Conservation (phyloP, 2,797 vertebrate species). For the Rhinatrema bivittatum region DNA sequence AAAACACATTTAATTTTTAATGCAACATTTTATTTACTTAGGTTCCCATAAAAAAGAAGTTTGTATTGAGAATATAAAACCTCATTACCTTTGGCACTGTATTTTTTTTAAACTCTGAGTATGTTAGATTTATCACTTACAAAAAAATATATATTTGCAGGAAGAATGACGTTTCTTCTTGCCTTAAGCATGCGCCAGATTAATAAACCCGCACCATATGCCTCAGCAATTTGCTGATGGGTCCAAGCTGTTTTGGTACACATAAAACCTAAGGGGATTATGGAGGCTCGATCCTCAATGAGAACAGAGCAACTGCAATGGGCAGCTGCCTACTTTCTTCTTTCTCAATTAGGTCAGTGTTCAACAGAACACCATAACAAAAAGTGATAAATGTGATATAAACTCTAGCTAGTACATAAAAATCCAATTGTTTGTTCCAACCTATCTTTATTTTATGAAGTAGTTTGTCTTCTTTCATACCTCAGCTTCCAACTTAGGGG, state of each 20-base stretch:
- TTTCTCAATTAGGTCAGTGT: conserved; percentile 47
- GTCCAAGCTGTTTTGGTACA: conserved; percentile 98
- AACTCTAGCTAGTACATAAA: too few species aligned
- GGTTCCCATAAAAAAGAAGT: too few species aligned
- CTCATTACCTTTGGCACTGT: too few species aligned
- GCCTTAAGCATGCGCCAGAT: conserved; percentile 88
- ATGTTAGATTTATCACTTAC: background rate
- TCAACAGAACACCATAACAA: background rate
- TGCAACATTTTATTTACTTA: too few species aligned
- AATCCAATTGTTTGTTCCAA: too few species aligned
- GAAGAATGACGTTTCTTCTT: conserved; percentile 77
- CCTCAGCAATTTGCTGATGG: conserved; percentile 97
- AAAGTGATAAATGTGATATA: too few species aligned
- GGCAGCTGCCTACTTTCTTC: conserved; percentile 49
- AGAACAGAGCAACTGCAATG: conserved; percentile 56
- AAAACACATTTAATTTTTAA: too few species aligned
- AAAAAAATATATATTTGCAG: conserved; percentile 66
- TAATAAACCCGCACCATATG: conserved; percentile 99
- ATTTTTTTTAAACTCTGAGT: too few species aligned
- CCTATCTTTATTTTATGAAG: too few species aligned
- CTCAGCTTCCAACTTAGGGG: too few species aligned
- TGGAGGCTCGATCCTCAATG: conserved; percentile 71
- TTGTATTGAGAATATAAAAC: too few species aligned
- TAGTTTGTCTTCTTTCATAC: too few species aligned
- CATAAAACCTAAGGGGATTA: conserved; percentile 92